These are phyloP conservation scores for Gallinago stenura DNA, from an alignment of 2,797 vertebrate species.

Conservation along the genomic window DNA sequence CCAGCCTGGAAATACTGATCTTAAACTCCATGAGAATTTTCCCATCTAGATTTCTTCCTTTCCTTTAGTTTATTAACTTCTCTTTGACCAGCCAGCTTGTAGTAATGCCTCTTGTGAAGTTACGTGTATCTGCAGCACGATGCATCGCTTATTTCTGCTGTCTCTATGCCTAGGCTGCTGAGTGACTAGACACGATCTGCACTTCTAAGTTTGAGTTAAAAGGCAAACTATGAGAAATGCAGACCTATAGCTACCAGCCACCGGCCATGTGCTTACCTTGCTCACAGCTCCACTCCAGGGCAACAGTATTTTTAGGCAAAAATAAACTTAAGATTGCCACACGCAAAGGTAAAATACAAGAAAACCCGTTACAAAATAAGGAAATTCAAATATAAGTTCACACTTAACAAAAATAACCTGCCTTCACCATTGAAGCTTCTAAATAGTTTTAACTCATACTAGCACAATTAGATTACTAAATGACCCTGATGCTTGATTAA, in stretches of 20 bases:
- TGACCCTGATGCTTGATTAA: not conserved
- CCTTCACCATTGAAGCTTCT: not conserved
- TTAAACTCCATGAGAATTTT: not conserved
- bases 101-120: not conserved
- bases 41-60: not conserved
- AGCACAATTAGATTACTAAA: not conserved
- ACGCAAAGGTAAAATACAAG: not conserved
- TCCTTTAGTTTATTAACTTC: not conserved
- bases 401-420: not conserved
- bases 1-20: slow-evolving; percentile 24
- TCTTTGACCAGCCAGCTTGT: not conserved
- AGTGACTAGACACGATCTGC: not conserved
- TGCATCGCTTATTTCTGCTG: not conserved
- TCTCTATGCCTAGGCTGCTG: not conserved
- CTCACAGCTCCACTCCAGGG: not conserved
- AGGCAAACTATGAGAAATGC: not conserved
- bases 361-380: not conserved
- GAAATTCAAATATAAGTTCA: not conserved
- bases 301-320: not conserved
- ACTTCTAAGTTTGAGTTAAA: not conserved
- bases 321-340: not conserved
- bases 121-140: not conserved
- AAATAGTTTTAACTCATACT: not conserved
- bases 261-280: not conserved
- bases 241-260: not conserved